A percentile compares a stretch with the other conserved stretches of the same genome.
Conservation (phyloP, 2,797 vertebrate species). For the Phoxinus dragarum region DNA sequence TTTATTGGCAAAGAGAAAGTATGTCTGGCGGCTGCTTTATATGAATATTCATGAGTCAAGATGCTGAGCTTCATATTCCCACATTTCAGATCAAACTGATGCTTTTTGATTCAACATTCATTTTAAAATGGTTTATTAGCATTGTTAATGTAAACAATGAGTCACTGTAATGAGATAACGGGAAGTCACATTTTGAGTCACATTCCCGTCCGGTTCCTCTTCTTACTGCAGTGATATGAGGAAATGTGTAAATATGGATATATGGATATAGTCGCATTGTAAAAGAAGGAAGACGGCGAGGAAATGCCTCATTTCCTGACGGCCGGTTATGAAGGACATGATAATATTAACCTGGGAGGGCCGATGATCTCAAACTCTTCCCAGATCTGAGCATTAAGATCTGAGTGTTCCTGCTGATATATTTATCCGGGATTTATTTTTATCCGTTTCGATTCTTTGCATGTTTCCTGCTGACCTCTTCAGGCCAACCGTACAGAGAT, state of each 20-base stretch:
- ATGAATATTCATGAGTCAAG: neutral
- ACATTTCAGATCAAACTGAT: neutral
- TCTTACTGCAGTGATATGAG: neutral
- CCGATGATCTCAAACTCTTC: neutral
- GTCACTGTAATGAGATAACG: no score
- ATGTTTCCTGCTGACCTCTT: neutral
- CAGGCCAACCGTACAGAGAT: no score
- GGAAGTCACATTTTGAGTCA: constrained; percentile 11
- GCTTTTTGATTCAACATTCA: neutral
- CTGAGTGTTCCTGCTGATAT: neutral
- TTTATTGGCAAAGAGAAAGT: neutral
- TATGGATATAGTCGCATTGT: neutral
- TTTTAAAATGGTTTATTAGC: neutral
- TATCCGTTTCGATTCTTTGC: neutral
- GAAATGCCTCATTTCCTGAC: constrained; percentile 22
- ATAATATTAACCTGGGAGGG: neutral
- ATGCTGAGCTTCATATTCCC: neutral
- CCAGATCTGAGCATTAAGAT: neutral
- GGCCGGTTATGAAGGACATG: neutral
- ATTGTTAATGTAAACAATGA: neutral
- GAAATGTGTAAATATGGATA: no score
- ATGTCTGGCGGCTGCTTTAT: neutral
- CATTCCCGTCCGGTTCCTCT: constrained; percentile 6
- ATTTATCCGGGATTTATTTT: neutral
- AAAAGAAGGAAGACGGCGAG: constrained; percentile 22